Base-by-base conservation (phyloP, 2,113 vertebrate genomes). In the Clupea harengus region DNA sequence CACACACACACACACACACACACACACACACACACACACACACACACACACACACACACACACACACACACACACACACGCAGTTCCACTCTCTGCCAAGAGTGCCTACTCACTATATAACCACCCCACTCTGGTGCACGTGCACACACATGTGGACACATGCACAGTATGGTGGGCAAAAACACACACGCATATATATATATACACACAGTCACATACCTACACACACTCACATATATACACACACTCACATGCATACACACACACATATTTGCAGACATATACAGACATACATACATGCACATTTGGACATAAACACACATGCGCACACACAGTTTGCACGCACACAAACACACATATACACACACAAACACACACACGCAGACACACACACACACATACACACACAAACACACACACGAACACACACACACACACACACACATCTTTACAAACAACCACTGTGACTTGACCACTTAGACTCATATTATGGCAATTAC, bases 1-100 rank as follows among this genome's bases (percentile, higher is more conserved):
- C 86, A 11, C 52, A 39, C 3, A 6, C 44, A 84, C 80, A 18
- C 84, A 80, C 75, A 52, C 46, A 50, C 57, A 54, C 25, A 83
- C 15, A 25, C 25, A 54, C 47, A 78, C 46, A 80, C 75, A 25
- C 15, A 84, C 45, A 17, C 57, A 64, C 57, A 64, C 57, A 64
- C 57, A 64, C 22, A 64, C 57, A 47, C 15, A 50, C 45, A 45
- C 25, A 84, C 64, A 72, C 64, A 28, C 64, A 72, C 25, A 32
- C 64, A 72, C 64, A 72, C 64, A 72, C 22, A 72, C 25, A 32
- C 64, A 32, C 64, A 72, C 64, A 72, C 25, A 28, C 25, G 28
- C 25, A 32, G 64, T 72, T 72, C 8, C 25, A 72, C 22, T 72
- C 25, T 9, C n/a, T n/a, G 64, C n/a, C 64, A 32, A 13, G 64